Base-by-base conservation (phyloP, 2,888 invertebrate genomes). In the Parascotia fuliginaria region DNA sequence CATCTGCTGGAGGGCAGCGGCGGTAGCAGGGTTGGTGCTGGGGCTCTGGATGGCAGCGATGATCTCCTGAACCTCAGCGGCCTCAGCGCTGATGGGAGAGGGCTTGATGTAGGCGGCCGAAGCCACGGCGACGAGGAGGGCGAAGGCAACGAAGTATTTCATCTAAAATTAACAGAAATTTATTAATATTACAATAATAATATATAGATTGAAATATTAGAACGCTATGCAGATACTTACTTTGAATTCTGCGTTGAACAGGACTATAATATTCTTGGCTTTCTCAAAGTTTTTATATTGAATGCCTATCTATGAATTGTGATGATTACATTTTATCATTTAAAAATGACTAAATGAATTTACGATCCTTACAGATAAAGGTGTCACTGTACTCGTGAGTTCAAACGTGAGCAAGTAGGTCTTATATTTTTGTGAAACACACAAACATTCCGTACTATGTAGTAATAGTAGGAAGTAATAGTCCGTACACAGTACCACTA, bases 131-230 rank as follows among this genome's bases (percentile, higher is more conserved):
- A 72, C 85, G 70, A 85, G 68, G 34, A 84, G 66, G 36, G 82
- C 79, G 66, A 88, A 65, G 39, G 79, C 79, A 27, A 83, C 34
- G 65, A 88, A 68, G 80, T 70, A 83, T 79, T 87, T 86, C 87
- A 87, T 87, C 34, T 68, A 13, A 13, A 5, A 19, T 6, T 4
- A 24, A 28, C 7, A 27, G 3, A 27, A 9, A 9, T 27, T 3
- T 9, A 27, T 9, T 9, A 27, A 9, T 4, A n/a, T 9, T 1
- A 9, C n/a, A 27, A 27, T 9, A 27, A 27, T 3, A 0, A 27
- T 0, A 1, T 0, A 27, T 3, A 27, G 19, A 2, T 19, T 5
- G 9, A 27, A 9, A 27, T 9, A 9, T 3, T 9, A 9, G 9
- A 3, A 27, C 2, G 6, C 6, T 3, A 9, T 27, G 27, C 9